Percentiles rank a stretch among this genome's conserved stretches.
Evolutionary conservation across 2,797 vertebrate species (phyloP).

Genomic region (Sebastiscus tertius): DNA sequence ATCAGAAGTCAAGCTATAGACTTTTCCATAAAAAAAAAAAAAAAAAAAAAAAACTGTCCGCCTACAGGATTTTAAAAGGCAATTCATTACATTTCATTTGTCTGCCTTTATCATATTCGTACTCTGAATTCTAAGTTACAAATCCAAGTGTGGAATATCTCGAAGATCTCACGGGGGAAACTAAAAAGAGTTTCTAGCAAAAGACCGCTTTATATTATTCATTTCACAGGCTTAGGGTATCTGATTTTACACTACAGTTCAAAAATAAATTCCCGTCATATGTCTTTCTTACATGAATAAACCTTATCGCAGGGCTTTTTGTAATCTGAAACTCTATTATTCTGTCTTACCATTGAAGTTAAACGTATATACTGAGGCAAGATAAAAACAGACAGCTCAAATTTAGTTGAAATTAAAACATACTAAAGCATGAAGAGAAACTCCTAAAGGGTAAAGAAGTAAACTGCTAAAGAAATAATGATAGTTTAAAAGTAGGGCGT

Average conservation of each 20-base stretch:
- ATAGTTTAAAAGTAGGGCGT: not conserved
- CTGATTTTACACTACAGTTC: constrained; percentile 52
- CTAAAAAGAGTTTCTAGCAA: constrained; percentile 47
- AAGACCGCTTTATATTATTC: constrained; percentile 59
- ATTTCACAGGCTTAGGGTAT: constrained; percentile 61
- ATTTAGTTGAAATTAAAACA: constrained; percentile 25
- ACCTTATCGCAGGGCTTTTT: constrained; percentile 48
- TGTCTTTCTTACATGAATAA: constrained; percentile 37
- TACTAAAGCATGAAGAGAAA: constrained; percentile 1
- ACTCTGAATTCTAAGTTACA: constrained; percentile 60
- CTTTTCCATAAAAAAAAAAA: constrained; percentile 31
- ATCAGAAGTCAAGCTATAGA: constrained; percentile 56
- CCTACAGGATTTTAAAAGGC: constrained; percentile 57
- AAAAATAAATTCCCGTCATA: constrained; percentile 49
- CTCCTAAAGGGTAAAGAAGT: constrained; percentile 41
- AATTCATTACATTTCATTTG: constrained; percentile 63
- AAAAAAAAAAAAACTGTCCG: constrained; percentile 4
- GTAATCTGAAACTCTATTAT: constrained; percentile 51
- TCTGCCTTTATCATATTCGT: constrained; percentile 65
- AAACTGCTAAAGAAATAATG: not conserved
- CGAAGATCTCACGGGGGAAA: constrained; percentile 47
- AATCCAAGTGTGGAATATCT: constrained; percentile 62
- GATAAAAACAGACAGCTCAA: constrained; percentile 13
- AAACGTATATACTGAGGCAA: constrained; percentile 26
- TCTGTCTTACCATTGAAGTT: constrained; percentile 54